These are phyloP conservation scores for Pelodiscus sinensis DNA, from an alignment of 2,113 vertebrate genomes.

Conservation along the genomic window DNA sequence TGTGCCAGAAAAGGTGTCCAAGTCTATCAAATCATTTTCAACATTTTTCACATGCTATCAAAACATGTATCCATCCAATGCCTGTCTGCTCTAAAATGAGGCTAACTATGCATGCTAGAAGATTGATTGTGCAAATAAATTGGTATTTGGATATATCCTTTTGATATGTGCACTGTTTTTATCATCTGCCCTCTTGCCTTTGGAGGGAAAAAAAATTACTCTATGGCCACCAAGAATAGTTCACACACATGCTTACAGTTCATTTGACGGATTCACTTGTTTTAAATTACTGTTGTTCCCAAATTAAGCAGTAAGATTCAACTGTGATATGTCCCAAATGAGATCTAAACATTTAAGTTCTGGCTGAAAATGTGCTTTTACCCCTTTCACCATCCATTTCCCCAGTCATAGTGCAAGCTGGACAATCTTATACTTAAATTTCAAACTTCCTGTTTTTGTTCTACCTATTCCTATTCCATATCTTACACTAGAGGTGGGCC, in stretches of 20 bases:
- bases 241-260: fast-evolving
- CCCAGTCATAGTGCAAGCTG: not conserved
- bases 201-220: not conserved
- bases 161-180: not conserved
- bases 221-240: not conserved
- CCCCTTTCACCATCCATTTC: not conserved
- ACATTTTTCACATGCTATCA: no score
- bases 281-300: not conserved
- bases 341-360: not conserved
- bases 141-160: no score
- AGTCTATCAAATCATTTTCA: no score
- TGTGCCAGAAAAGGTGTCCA: no score
- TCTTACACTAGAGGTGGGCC: not conserved
- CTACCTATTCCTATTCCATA: not conserved
- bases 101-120: not conserved
- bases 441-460: not conserved
- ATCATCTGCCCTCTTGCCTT: not conserved
- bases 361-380: not conserved
- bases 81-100: no score
- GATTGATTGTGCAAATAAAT: not conserved
- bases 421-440: not conserved
- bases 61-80: no score
- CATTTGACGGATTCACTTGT: not conserved
- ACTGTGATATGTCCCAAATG: not conserved
- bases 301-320: not conserved